Evolutionary conservation across 2,797 vertebrate genomes (phyloP), one percentile per base, ranked within the genome.

Genomic region (Cirrhinus mrigala): DNA sequence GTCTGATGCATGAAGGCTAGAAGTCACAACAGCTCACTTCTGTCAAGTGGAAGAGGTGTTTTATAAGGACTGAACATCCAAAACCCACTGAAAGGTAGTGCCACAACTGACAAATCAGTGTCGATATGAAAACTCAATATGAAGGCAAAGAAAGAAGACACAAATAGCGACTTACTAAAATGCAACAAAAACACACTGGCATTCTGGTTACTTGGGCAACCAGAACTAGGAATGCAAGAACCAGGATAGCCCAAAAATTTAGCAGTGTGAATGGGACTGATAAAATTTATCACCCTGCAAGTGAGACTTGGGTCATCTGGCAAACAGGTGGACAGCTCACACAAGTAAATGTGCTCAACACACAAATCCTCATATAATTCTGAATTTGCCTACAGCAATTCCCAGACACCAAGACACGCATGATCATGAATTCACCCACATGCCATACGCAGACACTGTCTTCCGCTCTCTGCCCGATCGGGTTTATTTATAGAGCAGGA

Each of bases 401-500:
- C 33, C 40, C n/a, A 84, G 7, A 58, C 24, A 40, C 52, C 27
- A 20, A 64, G 8, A 81, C 58, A 79, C 68, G 62, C 50, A 71
- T 54, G 68, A 73, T 70, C 83, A 74, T 62, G n/a, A 62, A 74
- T 62, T 54, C 81, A 84, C 64, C 50, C 64, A 81, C 78, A 78
- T 50, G 70, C 79, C 33, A 54, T 52, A 74, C 5, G 18, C 46
- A 79, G 22, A 33, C 50, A 29, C n/a, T 44, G 64, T 74, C 76
- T 81, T 71, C 18, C 54, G 8, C 29, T 76, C 16, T 50, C 50
- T 80, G 82, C 82, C 46, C 80, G 85, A 54, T 85, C 79, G 74
- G 70, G 79, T 81, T 85, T 85, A 88, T 89, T 87, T 87, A 83
- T 87, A 88, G 85, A 58, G 27, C 46, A 44, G 82, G 75, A 85